Evolutionary conservation across 2,113 vertebrate species (phyloP).

Genomic region (Amia ocellicauda): DNA sequence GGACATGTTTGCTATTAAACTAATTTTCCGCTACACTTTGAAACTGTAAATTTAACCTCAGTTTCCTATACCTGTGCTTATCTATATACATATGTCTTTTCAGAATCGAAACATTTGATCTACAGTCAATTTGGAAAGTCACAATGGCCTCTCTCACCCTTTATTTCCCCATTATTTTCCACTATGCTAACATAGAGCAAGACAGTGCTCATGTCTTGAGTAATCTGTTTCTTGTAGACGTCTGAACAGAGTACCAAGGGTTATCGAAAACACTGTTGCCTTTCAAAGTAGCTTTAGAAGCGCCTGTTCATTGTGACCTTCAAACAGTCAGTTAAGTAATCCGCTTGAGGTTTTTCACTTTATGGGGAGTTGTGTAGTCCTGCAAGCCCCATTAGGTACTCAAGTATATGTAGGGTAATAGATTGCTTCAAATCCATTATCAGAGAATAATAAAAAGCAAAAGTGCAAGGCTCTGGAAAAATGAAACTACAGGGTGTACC

Average conservation of each 20-base stretch:
- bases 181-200: not conserved
- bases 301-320: conserved; percentile 33
- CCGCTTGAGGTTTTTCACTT: conserved; percentile 27
- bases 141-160: not conserved
- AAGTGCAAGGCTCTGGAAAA: too few species aligned
- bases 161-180: not conserved
- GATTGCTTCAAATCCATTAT: conserved; percentile 7
- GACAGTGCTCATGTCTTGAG: not conserved
- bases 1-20: too few species aligned
- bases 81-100: too few species aligned
- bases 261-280: not conserved
- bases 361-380: conserved; percentile 36
- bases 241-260: not conserved
- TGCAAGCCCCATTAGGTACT: conserved; percentile 27
- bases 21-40: too few species aligned
- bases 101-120: too few species aligned
- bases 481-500: too few species aligned
- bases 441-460: not conserved
- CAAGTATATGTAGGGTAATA: conserved; percentile 8
- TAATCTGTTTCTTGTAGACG: conserved; percentile 13
- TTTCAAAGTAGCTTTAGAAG: not conserved
- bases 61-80: too few species aligned
- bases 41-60: too few species aligned
- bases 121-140: not conserved
- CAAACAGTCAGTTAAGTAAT: conserved; percentile 41